Percentiles rank a stretch among this genome's conserved stretches.
Evolutionary conservation across 2,797 vertebrate species (phyloP).

Genomic region (Scolopax bukidnonensis): DNA sequence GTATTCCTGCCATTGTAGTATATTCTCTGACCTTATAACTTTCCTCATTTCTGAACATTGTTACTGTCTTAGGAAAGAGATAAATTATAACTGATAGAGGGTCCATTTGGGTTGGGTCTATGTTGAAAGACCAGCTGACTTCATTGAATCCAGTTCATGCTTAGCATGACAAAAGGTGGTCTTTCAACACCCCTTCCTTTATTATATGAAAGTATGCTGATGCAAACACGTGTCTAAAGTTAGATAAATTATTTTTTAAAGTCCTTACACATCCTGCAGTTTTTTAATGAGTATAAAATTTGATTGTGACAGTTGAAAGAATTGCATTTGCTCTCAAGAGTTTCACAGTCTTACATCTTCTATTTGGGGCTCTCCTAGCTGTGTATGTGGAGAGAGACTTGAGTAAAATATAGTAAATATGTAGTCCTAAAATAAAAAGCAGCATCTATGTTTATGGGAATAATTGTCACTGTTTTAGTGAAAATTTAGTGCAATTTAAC

Average conservation of each 20-base stretch:
- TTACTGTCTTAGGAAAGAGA: not conserved
- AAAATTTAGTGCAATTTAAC: not conserved
- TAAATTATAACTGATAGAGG: not conserved
- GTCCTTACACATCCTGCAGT: not conserved
- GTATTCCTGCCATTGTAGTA: rapidly evolving
- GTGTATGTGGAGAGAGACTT: not conserved
- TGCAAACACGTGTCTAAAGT: not conserved
- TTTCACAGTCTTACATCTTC: not conserved
- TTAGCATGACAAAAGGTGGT: not conserved
- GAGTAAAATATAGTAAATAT: not conserved
- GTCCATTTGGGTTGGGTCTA: not conserved
- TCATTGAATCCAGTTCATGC: not conserved
- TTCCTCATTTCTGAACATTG: not conserved
- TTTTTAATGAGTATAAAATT: not conserved
- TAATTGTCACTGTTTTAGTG: not conserved
- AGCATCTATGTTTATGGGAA: not conserved
- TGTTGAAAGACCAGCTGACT: not conserved
- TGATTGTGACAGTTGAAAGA: not conserved
- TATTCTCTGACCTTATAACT: not conserved
- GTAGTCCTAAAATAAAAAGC: not conserved
- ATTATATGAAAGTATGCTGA: not conserved
- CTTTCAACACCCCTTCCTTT: not conserved
- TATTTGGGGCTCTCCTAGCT: not conserved
- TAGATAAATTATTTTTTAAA: not conserved
- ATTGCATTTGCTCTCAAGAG: not conserved